A percentile compares a stretch with the other conserved stretches of the same genome.
phyloP scores from a whole-genome alignment of 2,888 invertebrate genomes.

The Parnassius smintheus region DNA sequence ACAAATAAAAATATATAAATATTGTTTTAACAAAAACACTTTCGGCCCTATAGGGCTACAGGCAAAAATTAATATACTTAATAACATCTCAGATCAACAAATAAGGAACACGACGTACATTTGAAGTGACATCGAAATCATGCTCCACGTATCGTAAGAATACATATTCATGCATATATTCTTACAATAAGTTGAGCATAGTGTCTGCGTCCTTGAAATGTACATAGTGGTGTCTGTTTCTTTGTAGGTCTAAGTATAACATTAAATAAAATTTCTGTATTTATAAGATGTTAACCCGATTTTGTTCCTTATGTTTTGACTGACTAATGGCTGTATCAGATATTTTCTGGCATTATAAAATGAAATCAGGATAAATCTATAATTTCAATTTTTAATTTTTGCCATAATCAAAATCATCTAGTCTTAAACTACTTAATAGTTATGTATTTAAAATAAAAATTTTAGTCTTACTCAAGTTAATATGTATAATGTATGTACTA shows the following conservation, averaged over 20 bases:
- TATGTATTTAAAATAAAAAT: slow-evolving; percentile 1
- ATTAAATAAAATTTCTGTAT: slow-evolving; percentile 12
- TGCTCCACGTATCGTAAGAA: no score
- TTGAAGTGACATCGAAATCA: no score
- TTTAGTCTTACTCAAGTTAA: slow-evolving; percentile 7
- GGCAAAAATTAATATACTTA: slow-evolving; percentile 5
- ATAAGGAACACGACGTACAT: no score
- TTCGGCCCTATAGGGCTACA: slow-evolving; percentile 15
- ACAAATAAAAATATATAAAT: slow-evolving; percentile 29
- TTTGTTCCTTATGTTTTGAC: not conserved
- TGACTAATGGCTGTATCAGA: not conserved
- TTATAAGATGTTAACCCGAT: not conserved
- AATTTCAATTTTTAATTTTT: slow-evolving; percentile 8
- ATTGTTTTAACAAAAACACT: slow-evolving; percentile 20
- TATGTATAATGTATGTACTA: slow-evolving; percentile 1
- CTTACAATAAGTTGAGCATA: no score
- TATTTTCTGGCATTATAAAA: not conserved
- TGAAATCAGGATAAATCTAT: not conserved
- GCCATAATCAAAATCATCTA: not conserved
- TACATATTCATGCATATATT: no score
- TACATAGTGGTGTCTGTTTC: no score
- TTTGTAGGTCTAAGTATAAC: not conserved
- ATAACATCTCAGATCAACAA: no score
- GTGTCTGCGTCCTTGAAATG: no score
- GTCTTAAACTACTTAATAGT: not conserved